phyloP scores from a whole-genome alignment of 2,113 vertebrate species.

The Limnothrissa miodon region DNA sequence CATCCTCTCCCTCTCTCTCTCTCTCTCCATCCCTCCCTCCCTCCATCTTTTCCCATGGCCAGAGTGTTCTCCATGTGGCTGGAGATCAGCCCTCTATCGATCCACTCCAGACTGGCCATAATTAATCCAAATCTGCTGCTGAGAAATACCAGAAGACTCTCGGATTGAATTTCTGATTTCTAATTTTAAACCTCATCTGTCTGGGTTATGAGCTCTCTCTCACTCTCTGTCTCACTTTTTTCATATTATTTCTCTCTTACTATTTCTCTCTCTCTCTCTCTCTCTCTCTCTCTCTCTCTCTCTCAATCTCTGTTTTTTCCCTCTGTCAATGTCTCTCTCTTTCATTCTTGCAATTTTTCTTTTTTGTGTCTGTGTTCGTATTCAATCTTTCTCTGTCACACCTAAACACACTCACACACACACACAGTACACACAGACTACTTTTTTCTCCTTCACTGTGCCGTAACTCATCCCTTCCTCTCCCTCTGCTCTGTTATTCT shows the following conservation, averaged over 20 bases:
- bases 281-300: constrained; percentile 2
- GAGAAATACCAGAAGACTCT: constrained; percentile 26
- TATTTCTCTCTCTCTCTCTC: background rate
- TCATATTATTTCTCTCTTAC: background rate
- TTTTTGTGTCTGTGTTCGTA: too few relatives aligned
- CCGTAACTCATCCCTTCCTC: too few relatives aligned
- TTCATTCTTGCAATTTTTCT: background rate
- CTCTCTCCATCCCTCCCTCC: background rate
- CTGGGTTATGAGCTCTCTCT: constrained; percentile 25
- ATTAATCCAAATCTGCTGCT: constrained; percentile 53
- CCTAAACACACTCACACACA: constrained; percentile 18
- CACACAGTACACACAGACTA: background rate
- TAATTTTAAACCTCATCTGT: constrained; percentile 42
- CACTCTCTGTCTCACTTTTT: background rate
- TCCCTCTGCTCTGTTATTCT: too few relatives aligned
- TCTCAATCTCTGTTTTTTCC: too few relatives aligned
- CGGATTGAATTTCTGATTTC: constrained; percentile 39
- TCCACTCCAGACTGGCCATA: constrained; percentile 47
- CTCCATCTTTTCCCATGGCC: background rate
- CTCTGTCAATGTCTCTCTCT: background rate
- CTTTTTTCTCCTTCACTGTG: too few relatives aligned
- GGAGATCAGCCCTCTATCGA: constrained; percentile 55
- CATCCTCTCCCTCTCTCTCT: background rate
- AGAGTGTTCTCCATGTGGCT: constrained; percentile 36
- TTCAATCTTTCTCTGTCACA: background rate